Evolutionary conservation across 2,113 vertebrate genomes (phyloP), one percentile per base, ranked within the genome.

Genomic region (Chaenocephalus aceratus): DNA sequence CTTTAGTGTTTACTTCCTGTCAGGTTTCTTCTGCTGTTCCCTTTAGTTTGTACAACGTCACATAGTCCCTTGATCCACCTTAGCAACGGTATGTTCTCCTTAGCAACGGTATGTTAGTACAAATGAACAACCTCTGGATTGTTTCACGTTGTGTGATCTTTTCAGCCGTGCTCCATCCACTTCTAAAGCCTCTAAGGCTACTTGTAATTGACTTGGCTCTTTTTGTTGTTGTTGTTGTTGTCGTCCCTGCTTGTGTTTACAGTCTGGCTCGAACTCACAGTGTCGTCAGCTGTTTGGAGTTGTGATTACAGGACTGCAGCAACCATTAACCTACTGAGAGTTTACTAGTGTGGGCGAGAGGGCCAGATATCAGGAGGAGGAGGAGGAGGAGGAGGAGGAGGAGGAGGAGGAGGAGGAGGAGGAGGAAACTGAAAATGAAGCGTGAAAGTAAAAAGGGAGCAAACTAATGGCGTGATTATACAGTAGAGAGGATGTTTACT

Each of bases 221-320:
- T 12, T n/a, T 2, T 45, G 26, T 41, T 41, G 36, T 41, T 41
- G 5, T 41, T 41, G 21, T 21, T 21, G 21, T 21, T 21, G 21
- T 21, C 1, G 72, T 62, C 54, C 15, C 36, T 72, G 21, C 15
- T 52, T 5, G 60, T 73, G 66, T 83, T 84, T 71, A 57, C 15
- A 54, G 66, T 58, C 71, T 71, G 79, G 74, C 74, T 78, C 46
- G 0, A 12, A 13, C 56, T 59, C 45, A 45, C 79, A 65, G 77
- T 36, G 83, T 85, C 75, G 70, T 72, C 12, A 45, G 64, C 84
- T 79, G 71, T 72, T 71, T 67, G 69, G 64, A 77, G 70, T 75
- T 36, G 63, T 87, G 88, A 90, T 91, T 91, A 90, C 75, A 90
- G 85, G 86, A 80, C 80, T 58, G 68, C 68, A 67, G 51, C 74